Evolutionary conservation across 2,797 vertebrate genomes (phyloP), one percentile per base, ranked within the genome.

Genomic region (Psittacula derbiana): DNA sequence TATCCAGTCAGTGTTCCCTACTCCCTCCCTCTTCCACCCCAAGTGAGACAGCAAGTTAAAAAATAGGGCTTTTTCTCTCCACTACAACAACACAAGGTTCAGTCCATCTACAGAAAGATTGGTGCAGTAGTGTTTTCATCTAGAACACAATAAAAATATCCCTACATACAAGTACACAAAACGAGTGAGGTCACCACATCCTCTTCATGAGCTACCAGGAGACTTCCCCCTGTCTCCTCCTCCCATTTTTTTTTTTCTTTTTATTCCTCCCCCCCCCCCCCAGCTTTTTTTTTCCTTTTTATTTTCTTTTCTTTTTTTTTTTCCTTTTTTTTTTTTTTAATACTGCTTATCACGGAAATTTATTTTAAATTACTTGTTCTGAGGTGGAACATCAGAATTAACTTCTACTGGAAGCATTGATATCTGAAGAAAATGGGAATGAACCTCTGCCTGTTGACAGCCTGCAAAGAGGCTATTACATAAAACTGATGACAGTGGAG

Each of bases 141-240:
- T 90, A 91, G 40, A 96, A 92, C 43, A 95, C 87, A 88, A 81
- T 44, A 95, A 92, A 94, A 88, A 93, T 49, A 94, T 28, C 43
- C 46, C 85, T 91, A 96, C 76, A 62, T 71, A 96, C 84, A 91
- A 67, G 41, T 73, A 95, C 89, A 96, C 73, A 94, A 94, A 92
- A 83, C 89, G 85, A 96, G 70, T 92, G 95, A 96, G 92, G 88
- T 88, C 75, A 95, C 28, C 82, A 90, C 64, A 92, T 90, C 95
- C 76, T 96, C 96, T 96, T 96, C 95, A 91, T 79, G 58, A 96
- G 91, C 90, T 92, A 97, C 72, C 89, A 95, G 76, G 23, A 93
- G 82, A 86, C 38, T 69, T 74, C 23, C 21, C n/a, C 23, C 21
- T 33, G n/a, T 36, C 30, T 33, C 30, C 31, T 21, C 20, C 13